A percentile compares a stretch with the other conserved stretches of the same genome.
Evolutionary conservation across 2,797 vertebrate genomes (phyloP).

Genomic region (Coreius guichenoti): DNA sequence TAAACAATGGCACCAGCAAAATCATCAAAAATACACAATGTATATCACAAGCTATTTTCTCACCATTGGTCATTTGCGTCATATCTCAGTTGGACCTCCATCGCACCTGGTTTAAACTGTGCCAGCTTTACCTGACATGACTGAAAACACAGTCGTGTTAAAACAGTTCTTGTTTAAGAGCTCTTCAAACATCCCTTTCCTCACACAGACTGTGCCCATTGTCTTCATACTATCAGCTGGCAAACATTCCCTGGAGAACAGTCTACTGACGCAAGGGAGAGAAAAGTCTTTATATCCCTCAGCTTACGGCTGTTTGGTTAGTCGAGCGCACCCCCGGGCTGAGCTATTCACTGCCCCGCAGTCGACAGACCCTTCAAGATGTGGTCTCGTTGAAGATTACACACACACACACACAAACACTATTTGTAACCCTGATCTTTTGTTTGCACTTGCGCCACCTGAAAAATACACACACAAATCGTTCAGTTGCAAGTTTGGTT

Average conservation of each 20-base stretch:
- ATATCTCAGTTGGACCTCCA: not conserved
- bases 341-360: constrained; percentile 17
- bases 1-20: not conserved
- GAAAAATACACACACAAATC: not conserved
- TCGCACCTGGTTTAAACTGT: constrained; percentile 36
- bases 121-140: constrained; percentile 42
- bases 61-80: not conserved
- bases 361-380: constrained; percentile 24
- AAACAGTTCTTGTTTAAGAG: constrained; percentile 54
- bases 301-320: constrained; percentile 58
- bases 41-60: not conserved
- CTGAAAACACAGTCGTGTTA: constrained; percentile 53
- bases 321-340: constrained; percentile 37
- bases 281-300: constrained; percentile 54
- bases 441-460: not conserved
- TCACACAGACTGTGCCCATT: constrained; percentile 49
- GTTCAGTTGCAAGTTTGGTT: constrained; percentile 13
- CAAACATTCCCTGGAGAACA: constrained; percentile 60
- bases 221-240: constrained; percentile 51
- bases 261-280: constrained; percentile 44
- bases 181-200: constrained; percentile 62
- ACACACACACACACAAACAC: constrained; percentile 19
- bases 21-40: not conserved
- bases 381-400: constrained; percentile 22
- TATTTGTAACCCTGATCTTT: constrained; percentile 13